These are phyloP conservation scores for Ylistrum balloti DNA, from an alignment of 1,140 invertebrate genomes.

Conservation along the genomic window DNA sequence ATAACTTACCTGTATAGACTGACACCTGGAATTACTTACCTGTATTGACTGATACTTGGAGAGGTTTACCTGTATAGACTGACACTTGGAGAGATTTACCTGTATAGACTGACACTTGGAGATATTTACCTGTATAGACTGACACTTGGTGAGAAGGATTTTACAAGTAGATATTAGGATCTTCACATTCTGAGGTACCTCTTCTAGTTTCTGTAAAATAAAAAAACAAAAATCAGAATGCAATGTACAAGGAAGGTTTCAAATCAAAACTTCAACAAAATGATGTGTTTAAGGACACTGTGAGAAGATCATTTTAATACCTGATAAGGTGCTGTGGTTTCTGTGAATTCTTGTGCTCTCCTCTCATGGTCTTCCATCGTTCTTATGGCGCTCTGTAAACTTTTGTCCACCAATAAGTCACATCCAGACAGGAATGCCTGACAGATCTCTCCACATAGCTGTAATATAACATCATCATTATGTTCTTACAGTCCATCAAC, in stretches of 20 bases:
- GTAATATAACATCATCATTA: conserved; percentile 56
- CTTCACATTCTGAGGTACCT: conserved; percentile 70
- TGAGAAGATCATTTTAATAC: no score
- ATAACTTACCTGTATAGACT: not conserved
- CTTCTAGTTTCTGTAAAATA: conserved; percentile 66
- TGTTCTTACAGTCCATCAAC: no score
- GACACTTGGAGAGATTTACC: conserved; percentile 56
- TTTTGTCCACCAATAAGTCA: conserved; percentile 74
- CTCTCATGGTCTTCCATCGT: conserved; percentile 73
- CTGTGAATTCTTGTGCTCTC: conserved; percentile 64
- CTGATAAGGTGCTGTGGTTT: conserved; percentile 54
- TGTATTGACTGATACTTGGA: not conserved
- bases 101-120: conserved; percentile 66
- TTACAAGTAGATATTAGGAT: conserved; percentile 64
- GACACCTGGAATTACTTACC: conserved; percentile 11
- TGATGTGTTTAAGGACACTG: no score
- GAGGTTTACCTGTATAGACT: conserved; percentile 44
- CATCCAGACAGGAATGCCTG: conserved; percentile 75
- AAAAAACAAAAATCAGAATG: not conserved
- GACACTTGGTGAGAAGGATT: conserved; percentile 70
- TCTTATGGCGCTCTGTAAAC: conserved; percentile 71
- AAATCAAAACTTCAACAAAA: no score
- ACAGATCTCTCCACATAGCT: conserved; percentile 72
- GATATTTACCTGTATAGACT: conserved; percentile 72
- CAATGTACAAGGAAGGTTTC: no score